Evolutionary conservation across 2,113 vertebrate species (phyloP), one percentile per base, ranked within the genome.

Genomic region (Madoqua kirkii): DNA sequence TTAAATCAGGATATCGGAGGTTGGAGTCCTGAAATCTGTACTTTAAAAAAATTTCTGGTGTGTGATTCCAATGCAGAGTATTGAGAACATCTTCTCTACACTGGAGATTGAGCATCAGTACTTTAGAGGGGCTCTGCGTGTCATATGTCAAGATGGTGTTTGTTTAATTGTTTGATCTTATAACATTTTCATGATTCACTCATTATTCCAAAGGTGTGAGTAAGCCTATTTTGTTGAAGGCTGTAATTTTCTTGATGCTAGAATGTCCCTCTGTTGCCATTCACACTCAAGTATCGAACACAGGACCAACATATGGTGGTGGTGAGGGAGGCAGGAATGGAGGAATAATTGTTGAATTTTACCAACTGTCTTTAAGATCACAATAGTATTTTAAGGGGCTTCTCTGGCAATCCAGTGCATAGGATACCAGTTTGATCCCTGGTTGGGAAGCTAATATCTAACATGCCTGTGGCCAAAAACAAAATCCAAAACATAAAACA

Each of bases 301-400:
- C 0, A 11, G 33, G n/a, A 7, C 33, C 6, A 29, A 4, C 21
- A 7, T 16, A 27, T 3, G 78, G 19, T 6, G 14, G 64, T 15
- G 1, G 9, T 23, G 74, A 93, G 4, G 31, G 52, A 95, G 10
- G 31, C 25, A 55, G 27, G 9, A 67, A 19, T 5, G 2, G 57
- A 81, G 57, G 31, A 64, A 31, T 54, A 11, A 71, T 74, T 64
- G 29, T 43, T 59, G 60, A 43, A 21, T 94, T 95, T 96, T 3
- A 64, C 59, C 57, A 19, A 10, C 45, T 36, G 13, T 64, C 59
- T 94, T 94, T 43, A 74, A 52, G 33, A 48, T 76, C 31, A n/a
- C 19, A 45, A 23, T 40, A 21, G 36, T n/a, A 10, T 36, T 52
- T 90, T 45, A 7, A 43, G 40, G 36, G 40, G 71, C 40, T 76